A percentile compares a stretch with the other conserved stretches of the same genome.
Conservation (phyloP, 2,113 vertebrate species). For the Arothron firmamentum region DNA sequence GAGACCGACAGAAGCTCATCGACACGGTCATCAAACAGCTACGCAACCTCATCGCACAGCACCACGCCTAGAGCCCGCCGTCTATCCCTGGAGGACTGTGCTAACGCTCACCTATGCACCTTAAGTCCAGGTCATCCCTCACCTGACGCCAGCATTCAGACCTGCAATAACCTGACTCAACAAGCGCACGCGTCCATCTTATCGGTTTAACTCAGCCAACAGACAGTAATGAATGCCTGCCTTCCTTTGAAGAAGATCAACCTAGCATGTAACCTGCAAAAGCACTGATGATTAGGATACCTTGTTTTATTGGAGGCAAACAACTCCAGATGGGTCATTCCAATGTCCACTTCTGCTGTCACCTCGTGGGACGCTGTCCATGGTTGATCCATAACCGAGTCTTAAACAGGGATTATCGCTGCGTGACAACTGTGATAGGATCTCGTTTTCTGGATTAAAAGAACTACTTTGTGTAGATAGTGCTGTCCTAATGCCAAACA, state of each 20-base stretch:
- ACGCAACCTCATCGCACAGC: slow-evolving; percentile 87
- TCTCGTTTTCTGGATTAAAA: neutral
- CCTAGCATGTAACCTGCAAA: neutral
- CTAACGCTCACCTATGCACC: slow-evolving; percentile 10
- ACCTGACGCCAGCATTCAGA: too few species aligned
- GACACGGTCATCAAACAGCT: slow-evolving; percentile 95
- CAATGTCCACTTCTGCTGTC: neutral
- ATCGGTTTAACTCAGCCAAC: neutral
- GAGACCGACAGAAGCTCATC: slow-evolving; percentile 96
- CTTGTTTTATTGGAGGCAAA: slow-evolving; percentile 2
- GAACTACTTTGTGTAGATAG: slow-evolving; percentile 22
- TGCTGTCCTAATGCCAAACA: slow-evolving; percentile 23
- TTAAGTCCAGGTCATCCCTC: slow-evolving; percentile 2
- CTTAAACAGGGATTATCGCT: slow-evolving; percentile 18
- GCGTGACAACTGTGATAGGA: slow-evolving; percentile 20
- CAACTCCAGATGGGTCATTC: slow-evolving; percentile 27
- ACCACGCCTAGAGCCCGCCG: slow-evolving; percentile 51
- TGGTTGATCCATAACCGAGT: slow-evolving; percentile 14
- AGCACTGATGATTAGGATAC: slow-evolving; percentile 23
- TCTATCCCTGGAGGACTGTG: slow-evolving; percentile 4
- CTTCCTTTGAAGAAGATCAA: neutral
- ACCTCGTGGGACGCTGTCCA: too few species aligned
- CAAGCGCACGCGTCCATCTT: too few species aligned
- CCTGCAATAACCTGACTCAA: neutral
- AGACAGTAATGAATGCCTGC: slow-evolving; percentile 21